Evolutionary conservation across 1,140 invertebrate species (phyloP), one percentile per base, ranked within the genome.

Genomic region (Megathymus violae): DNA sequence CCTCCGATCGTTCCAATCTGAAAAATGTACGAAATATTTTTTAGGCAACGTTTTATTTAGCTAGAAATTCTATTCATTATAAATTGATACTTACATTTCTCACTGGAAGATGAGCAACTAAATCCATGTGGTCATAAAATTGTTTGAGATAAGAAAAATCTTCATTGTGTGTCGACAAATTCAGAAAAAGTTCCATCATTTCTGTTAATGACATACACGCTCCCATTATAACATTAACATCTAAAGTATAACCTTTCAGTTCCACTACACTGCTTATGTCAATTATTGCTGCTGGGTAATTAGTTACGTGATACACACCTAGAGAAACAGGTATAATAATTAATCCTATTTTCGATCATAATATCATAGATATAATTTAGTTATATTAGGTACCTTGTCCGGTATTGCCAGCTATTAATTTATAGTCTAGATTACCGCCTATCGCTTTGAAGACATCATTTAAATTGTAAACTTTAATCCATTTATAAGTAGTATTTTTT

Each of bases 1-100:
- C 96, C 96, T 48, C 94, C 96, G 66, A 97, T 90, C 10, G 94
- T 95, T 46, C 95, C 95, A 76, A 94, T 93, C 95, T 96, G 76
- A 68, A 93, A 78, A 56, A 64, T 10, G 9, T 16, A 43, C n/a
- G 14, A 47, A 1, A 10, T 3, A 56, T 7, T 41, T 17, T 31
- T n/a, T n/a, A n/a, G n/a, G n/a, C n/a, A n/a, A n/a, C n/a, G n/a
- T n/a, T n/a, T n/a, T n/a, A n/a, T n/a, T n/a, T n/a, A n/a, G n/a
- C n/a, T n/a, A n/a, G n/a, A n/a, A n/a, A n/a, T n/a, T n/a, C n/a
- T n/a, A n/a, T n/a, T n/a, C n/a, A n/a, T n/a, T n/a, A n/a, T n/a
- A n/a, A n/a, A n/a, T n/a, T n/a, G n/a, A n/a, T 50, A 80, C 84
- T 78, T 64, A 85, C 83, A 91, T 96, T 96, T 84, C 94, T 89